Percentiles rank a stretch among this genome's conserved stretches.
These are phyloP conservation scores for Diaprepes abbreviatus DNA, from an alignment of 2,888 invertebrate species.

Conservation along the genomic window DNA sequence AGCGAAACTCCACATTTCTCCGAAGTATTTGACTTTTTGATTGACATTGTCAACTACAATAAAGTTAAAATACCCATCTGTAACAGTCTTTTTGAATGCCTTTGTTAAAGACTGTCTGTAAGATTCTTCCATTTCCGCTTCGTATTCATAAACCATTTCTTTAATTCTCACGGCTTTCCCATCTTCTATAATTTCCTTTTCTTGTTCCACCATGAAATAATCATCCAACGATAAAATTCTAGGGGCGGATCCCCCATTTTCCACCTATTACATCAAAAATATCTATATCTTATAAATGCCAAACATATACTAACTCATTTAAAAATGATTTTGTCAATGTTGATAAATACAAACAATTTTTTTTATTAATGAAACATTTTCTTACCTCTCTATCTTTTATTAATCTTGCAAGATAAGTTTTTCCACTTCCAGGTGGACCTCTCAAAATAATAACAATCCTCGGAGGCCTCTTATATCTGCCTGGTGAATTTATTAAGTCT, in stretches of 20 bases:
- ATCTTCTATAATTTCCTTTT: slow-evolving; percentile 78
- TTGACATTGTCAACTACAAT: slow-evolving; percentile 94
- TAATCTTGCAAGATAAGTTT: slow-evolving; percentile 89
- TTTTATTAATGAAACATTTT: too few relatives aligned
- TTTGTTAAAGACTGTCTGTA: slow-evolving; percentile 88
- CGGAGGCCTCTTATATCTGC: slow-evolving; percentile 82
- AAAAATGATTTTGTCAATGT: too few relatives aligned
- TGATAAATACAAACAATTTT: too few relatives aligned
- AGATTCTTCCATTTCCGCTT: slow-evolving; percentile 83
- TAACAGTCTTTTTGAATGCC: slow-evolving; percentile 91
- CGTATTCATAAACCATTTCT: slow-evolving; percentile 91
- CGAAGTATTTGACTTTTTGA: slow-evolving; percentile 84
- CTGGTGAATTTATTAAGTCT: slow-evolving; percentile 86
- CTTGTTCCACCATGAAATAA: slow-evolving; percentile 92
- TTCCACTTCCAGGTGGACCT: slow-evolving; percentile 96
- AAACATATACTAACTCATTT: too few relatives aligned
- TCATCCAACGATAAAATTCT: slow-evolving; percentile 95
- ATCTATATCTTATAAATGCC: too few relatives aligned
- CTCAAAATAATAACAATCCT: slow-evolving; percentile 89
- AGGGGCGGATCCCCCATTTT: slow-evolving; percentile 89
- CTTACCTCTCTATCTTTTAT: slow-evolving; percentile 84
- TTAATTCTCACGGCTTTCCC: slow-evolving; percentile 79
- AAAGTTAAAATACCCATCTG: slow-evolving; percentile 92
- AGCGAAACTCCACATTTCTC: slow-evolving; percentile 90
- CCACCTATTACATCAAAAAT: too few relatives aligned